phyloP scores from a whole-genome alignment of 2,113 vertebrate species.

The Actenoides lindsayi region DNA sequence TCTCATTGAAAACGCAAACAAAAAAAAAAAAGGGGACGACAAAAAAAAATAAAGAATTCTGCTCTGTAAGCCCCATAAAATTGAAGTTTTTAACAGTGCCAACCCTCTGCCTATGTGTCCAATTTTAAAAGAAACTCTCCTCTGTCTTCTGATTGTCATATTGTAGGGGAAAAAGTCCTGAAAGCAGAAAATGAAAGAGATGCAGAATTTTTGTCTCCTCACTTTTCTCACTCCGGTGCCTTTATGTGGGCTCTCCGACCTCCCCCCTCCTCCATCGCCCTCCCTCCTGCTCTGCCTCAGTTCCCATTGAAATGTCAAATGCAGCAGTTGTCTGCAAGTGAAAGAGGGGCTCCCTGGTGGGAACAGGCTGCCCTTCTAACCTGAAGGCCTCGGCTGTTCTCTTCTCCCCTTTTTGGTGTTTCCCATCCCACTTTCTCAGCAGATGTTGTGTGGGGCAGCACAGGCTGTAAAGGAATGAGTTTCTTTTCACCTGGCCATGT shows the following conservation, averaged over 20 bases:
- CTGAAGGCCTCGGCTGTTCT: slow-evolving; percentile 73
- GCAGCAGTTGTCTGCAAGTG: slow-evolving; percentile 79
- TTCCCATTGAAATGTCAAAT: slow-evolving; percentile 86
- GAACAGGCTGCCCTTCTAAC: slow-evolving; percentile 89
- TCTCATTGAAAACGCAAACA: slow-evolving; percentile 51
- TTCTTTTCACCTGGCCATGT: slow-evolving; percentile 71
- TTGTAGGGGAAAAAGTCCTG: background rate
- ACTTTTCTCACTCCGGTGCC: slow-evolving; percentile 6
- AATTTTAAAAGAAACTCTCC: slow-evolving; percentile 4
- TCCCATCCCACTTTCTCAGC: slow-evolving; percentile 64
- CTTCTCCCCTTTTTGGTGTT: slow-evolving; percentile 64
- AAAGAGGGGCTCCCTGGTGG: slow-evolving; percentile 85
- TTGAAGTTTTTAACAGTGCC: background rate
- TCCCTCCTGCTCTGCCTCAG: slow-evolving; percentile 45
- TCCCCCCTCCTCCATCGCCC: background rate
- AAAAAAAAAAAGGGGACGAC: background rate
- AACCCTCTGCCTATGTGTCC: background rate
- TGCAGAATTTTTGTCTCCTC: slow-evolving; percentile 60
- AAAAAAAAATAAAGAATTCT: background rate
- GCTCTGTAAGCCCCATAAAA: background rate
- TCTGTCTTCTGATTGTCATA: slow-evolving; percentile 46
- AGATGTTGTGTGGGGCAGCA: slow-evolving; percentile 68
- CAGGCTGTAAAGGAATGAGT: slow-evolving; percentile 24
- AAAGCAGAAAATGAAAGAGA: slow-evolving; percentile 66
- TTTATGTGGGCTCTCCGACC: background rate